Evolutionary conservation across 2,888 invertebrate species (phyloP), one percentile per base, ranked within the genome.

Genomic region (Carcina quercana): DNA sequence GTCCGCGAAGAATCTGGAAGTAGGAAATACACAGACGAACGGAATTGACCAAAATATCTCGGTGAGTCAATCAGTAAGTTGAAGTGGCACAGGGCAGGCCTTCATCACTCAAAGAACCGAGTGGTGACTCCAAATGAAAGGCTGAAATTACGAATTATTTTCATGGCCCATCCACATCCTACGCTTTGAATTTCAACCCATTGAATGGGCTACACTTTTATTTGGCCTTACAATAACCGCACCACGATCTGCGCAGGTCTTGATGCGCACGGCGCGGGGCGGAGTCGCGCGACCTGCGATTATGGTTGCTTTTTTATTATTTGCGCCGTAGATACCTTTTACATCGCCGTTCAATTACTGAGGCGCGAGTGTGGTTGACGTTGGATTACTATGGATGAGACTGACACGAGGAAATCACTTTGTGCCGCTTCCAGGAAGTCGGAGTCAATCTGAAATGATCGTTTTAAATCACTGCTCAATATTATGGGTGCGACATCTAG

Each of bases 331-430:
- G 80, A 80, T 79, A 75, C 79, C 76, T 82, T 80, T 80, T 76
- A 82, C 82, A 82, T 78, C 72, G 78, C 73, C 78, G 82, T 80
- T 80, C 80, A 80, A 80, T 82, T 80, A 82, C 79, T 57, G 74
- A 65, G 63, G 68, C 69, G 68, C 64, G 70, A 67, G 62, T 67
- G 65, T 51, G 58, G 59, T 50, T 45, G 39, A 32, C 45, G 53
- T 32, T 31, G 33, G 47, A 22, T 21, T 61, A 35, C 15, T 50
- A 28, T 63, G 64, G 80, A 75, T 59, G 49, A 11, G 56, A 32
- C 41, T 24, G 31, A 12, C 17, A n/a, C n/a, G n/a, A n/a, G n/a
- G n/a, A n/a, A n/a, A n/a, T n/a, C n/a, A n/a, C n/a, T n/a, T n/a
- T n/a, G n/a, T n/a, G n/a, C n/a, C n/a, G n/a, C n/a, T n/a, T n/a